phyloP scores from a whole-genome alignment of 2,888 invertebrate genomes.

The Phorcus lineatus region DNA sequence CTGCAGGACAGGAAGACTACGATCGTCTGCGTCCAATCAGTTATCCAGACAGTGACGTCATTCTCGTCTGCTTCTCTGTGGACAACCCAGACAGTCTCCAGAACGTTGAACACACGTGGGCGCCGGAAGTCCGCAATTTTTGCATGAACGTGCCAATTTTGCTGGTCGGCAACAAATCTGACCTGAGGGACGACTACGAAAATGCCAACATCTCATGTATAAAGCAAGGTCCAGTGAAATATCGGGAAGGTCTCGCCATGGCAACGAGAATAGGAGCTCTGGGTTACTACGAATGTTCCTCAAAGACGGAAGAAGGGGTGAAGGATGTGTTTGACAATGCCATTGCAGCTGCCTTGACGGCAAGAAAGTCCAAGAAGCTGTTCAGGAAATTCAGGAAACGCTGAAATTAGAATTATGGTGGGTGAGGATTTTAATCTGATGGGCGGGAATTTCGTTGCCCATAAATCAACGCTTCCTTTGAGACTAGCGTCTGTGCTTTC shows the following conservation, averaged over 20 bases:
- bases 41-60: constrained; percentile 29
- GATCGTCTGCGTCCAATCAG: constrained; percentile 31
- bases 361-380: not conserved
- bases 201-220: not conserved
- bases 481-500: too few relatives aligned
- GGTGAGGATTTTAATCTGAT: too few relatives aligned
- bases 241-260: constrained; percentile 17
- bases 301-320: constrained; percentile 23
- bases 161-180: constrained; percentile 29
- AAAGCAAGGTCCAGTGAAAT: not conserved
- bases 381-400: not conserved
- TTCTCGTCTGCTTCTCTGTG: constrained; percentile 26
- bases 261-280: constrained; percentile 24
- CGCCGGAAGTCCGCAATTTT: constrained; percentile 27
- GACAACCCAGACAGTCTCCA: constrained; percentile 31
- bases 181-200: constrained; percentile 12
- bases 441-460: not conserved
- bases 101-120: constrained; percentile 25
- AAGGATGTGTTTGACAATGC: constrained; percentile 17
- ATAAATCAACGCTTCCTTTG: too few relatives aligned
- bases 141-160: constrained; percentile 30
- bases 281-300: constrained; percentile 28
- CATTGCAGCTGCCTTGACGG: not conserved
- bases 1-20: constrained; percentile 34
- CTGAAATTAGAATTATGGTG: not conserved